Base-by-base conservation (phyloP, 2,797 vertebrate species). In the Euphonia xanthogaster region DNA sequence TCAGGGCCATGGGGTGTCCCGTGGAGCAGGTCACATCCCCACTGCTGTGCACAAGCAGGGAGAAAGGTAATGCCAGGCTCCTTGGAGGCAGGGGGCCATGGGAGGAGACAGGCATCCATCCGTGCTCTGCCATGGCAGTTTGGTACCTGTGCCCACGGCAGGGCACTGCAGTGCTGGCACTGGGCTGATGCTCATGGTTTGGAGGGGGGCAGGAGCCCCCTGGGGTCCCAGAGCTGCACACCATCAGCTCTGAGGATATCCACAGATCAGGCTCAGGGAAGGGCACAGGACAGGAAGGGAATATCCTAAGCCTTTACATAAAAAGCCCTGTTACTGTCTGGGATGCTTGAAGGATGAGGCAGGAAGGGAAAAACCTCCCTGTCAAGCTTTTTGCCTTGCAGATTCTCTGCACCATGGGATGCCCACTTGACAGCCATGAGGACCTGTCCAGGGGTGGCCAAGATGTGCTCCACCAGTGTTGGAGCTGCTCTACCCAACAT, bases 381-480 rank as follows among this genome's bases (percentile, higher is more conserved):
- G 1, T 18, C 20, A 20, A 73, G 20, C 3, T 31, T 28, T 22
- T 53, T 42, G 24, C 3, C 40, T 51, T 77, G 44, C 48, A 83
- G 57, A 30, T 6, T 55, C 47, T 35, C 50, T 77, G 61, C 7
- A 45, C 11, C 7, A 17, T 12, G 45, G 31, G 48, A 44, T 60
- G 35, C 12, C 7, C 35, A 9, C 1, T 0, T 66, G 19, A 8
- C 47, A 58, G 35, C 65, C 65, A 77, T 0, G 0, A 62, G 48
- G 25, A 33, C 22, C 6, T 14, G 28, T 14, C n/a, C 47, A 28
- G 0, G 0, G 13, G 33, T 15, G 27, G 28, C 7, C 21, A 62
- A 31, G 47, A 5, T 25, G 62, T 33, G 31, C 17, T 82, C 40
- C 58, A 45, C 2, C 2, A 0, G 0, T 5, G 18, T 1, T 0